Evolutionary conservation across 1,140 invertebrate genomes (phyloP), one percentile per base, ranked within the genome.

Genomic region (Polypedilum pembai): DNA sequence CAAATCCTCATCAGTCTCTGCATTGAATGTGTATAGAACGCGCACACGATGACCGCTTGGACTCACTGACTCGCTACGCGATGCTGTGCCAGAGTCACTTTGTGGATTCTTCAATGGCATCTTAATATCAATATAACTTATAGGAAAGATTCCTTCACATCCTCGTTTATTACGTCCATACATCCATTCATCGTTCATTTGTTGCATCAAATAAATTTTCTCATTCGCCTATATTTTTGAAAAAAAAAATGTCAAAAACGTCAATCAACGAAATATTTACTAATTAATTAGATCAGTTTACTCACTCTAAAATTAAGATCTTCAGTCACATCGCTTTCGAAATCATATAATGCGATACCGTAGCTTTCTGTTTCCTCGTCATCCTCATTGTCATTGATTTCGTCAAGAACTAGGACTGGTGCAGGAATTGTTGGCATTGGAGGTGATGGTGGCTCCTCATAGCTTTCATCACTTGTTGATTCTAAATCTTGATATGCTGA

Each of bases 101-200:
- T 73, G 15, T 73, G 73, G 78, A 77, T 73, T 83, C 85, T 24
- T 84, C 82, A 73, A 94, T 69, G 92, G 91, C 77, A 92, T 85
- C 79, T 89, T 88, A 66, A 94, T 83, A 75, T 93, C 86, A 66
- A 94, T 85, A 83, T 92, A 94, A 79, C 88, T 92, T 18, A 84
- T 81, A 1, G 94, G 94, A 83, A 94, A 94, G 75, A 94, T 89
- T 73, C 94, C 94, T 80, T 90, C 88, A 73, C 83, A 82, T 18
- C 87, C 87, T 66, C 79, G 81, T 40, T 84, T 83, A 78, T 87
- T 84, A 77, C 85, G 86, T 2, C 94, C 93, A 75, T 87, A 87
- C 75, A 92, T 79, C 94, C 94, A 95, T 76, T 92, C 90, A n/a
- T 88, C 85, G 78, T 94, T 91, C 7, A 94, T 82, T 76, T 86